Evolutionary conservation across 30 jellyfish, hydroid and myxozoan species (phyloP).

Genomic region (Morbakka virulenta): DNA sequence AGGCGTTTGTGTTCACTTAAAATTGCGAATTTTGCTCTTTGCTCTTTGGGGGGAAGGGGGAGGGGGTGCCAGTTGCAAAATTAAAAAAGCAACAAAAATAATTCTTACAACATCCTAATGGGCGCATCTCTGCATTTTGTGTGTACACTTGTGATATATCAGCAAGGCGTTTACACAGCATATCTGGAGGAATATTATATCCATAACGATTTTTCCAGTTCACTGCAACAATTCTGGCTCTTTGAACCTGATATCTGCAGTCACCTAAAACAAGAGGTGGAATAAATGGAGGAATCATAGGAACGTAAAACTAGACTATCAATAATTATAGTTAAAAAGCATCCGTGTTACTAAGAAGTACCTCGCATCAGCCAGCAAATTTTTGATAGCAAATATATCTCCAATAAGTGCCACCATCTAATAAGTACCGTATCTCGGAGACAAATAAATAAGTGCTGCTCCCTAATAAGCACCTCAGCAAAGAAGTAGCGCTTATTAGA

Average conservation of each 20-base stretch:
- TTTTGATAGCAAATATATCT: neutral
- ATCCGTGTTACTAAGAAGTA: too few relatives aligned
- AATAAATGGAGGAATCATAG: neutral
- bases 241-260: conserved; percentile 85
- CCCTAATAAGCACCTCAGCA: too few relatives aligned
- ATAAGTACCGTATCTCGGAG: neutral
- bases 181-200: conserved; percentile 85
- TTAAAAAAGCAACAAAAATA: neutral
- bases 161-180: conserved; percentile 74
- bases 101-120: conserved; percentile 89
- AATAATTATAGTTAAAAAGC: too few relatives aligned
- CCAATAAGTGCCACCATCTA: neutral
- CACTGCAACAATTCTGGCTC: conserved; percentile 94
- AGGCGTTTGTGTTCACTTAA: too few relatives aligned
- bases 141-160: conserved; percentile 89
- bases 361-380: too few relatives aligned
- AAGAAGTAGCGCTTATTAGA: too few relatives aligned
- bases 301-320: too few relatives aligned
- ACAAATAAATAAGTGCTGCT: neutral
- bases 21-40: too few relatives aligned
- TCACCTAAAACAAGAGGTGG: conserved; percentile 50
- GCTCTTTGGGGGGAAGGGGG: too few relatives aligned
- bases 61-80: neutral
- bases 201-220: conserved; percentile 85
- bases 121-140: conserved; percentile 98